Conservation (phyloP, 2,113 vertebrate species). For the Pardalotus punctatus region DNA sequence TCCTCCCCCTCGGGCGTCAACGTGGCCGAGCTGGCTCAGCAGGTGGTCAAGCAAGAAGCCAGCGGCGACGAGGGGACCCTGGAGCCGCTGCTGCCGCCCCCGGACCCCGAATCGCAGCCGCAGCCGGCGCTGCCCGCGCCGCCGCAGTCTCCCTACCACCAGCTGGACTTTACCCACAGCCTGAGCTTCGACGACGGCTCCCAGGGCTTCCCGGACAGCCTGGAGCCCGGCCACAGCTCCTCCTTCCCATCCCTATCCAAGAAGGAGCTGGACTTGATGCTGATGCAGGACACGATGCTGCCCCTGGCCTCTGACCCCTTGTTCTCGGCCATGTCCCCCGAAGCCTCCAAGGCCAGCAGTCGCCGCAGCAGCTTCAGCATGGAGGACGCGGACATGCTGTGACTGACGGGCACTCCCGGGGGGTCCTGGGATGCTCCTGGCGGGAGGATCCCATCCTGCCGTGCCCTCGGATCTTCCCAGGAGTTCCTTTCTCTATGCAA, state of each 20-base stretch:
- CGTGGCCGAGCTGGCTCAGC: conserved; percentile 78
- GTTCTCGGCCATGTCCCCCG: conserved; percentile 93
- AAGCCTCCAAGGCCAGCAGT: conserved; percentile 93
- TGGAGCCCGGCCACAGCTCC: conserved; percentile 82
- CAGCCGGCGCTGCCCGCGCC: conserved; percentile 64
- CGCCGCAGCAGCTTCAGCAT: conserved; percentile 98
- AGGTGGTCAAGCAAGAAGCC: conserved; percentile 88
- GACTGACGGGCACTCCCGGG: conserved; percentile 60
- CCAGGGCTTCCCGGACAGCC: conserved; percentile 77
- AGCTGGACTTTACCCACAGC: conserved; percentile 87
- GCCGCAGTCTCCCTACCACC: conserved; percentile 74
- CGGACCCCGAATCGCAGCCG: conserved; percentile 56
- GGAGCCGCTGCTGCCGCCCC: conserved; percentile 68
- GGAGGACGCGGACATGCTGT: conserved; percentile 94
- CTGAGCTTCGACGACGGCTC: conserved; percentile 87
- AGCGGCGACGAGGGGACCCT: conserved; percentile 75
- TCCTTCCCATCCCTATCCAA: conserved; percentile 81
- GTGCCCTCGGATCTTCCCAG: background rate
- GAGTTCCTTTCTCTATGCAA: conserved; percentile 46
- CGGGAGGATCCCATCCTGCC: background rate
- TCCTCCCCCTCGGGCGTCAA: conserved; percentile 85
- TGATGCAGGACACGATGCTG: conserved; percentile 93
- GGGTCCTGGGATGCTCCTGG: background rate
- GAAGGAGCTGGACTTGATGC: conserved; percentile 90
- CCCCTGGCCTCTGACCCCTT: conserved; percentile 89